Percentiles rank a stretch among this genome's conserved stretches.
Conservation (phyloP, 1,140 invertebrate species). For the Neotoxoptera formosana region DNA sequence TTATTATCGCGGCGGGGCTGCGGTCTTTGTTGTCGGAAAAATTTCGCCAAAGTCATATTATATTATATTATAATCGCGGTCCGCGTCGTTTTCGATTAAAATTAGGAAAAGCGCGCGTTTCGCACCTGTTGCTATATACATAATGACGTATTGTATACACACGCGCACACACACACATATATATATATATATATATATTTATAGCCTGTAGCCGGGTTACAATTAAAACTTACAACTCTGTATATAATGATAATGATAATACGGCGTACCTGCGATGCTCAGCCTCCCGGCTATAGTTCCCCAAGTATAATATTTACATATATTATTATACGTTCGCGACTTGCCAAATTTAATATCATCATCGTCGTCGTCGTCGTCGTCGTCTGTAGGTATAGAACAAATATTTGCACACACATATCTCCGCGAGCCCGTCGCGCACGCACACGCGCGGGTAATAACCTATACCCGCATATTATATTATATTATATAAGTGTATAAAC, state of each 20-base stretch:
- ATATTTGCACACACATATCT: conserved; percentile 17
- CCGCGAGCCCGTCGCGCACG: background rate
- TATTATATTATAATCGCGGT: too few relatives aligned
- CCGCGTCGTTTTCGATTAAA: background rate
- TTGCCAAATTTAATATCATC: background rate
- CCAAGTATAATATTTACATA: background rate
- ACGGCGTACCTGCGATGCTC: too few relatives aligned
- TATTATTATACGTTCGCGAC: background rate
- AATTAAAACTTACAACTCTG: conserved; percentile 34
- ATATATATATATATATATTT: background rate
- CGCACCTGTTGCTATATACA: background rate
- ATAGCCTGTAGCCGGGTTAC: background rate
- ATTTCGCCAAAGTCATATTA: background rate
- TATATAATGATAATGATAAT: background rate
- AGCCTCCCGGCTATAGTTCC: background rate
- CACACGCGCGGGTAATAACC: background rate
- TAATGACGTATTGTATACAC: too few relatives aligned
- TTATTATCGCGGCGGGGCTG: background rate
- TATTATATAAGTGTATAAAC: background rate
- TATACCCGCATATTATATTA: background rate
- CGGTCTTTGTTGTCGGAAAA: background rate
- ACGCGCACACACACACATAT: too few relatives aligned
- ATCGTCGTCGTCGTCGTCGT: too few relatives aligned
- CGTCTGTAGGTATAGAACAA: background rate
- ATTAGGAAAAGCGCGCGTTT: background rate